Conservation (phyloP, 1,140 invertebrate species). For the Drosophila setifemur region DNA sequence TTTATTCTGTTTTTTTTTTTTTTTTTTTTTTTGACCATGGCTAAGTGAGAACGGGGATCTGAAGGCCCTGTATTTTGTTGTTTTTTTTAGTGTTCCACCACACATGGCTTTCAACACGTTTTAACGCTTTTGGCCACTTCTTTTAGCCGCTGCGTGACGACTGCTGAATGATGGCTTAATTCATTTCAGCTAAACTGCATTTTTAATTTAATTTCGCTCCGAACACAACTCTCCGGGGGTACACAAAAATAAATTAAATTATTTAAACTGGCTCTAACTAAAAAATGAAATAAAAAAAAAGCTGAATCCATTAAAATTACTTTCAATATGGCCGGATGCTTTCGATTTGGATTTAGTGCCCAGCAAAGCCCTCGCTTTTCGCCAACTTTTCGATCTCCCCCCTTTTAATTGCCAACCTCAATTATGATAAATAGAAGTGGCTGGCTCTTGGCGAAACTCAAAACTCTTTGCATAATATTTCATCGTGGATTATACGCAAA, state of each 20-base stretch:
- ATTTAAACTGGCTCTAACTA: constrained; percentile 32
- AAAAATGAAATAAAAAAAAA: constrained; percentile 7
- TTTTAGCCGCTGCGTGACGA: constrained; percentile 61
- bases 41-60: no score
- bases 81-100: constrained; percentile 22
- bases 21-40: background rate
- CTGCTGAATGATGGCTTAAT: constrained; percentile 69
- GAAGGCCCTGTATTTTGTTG: background rate
- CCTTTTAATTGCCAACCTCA: constrained; percentile 59
- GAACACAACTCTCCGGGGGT: constrained; percentile 11
- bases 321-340: constrained; percentile 44
- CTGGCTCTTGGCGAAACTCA: background rate
- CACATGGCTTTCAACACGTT: constrained; percentile 79
- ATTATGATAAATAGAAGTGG: constrained; percentile 67
- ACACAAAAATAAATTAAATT: constrained; percentile 38
- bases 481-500: constrained; percentile 71
- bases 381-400: background rate
- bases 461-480: constrained; percentile 58
- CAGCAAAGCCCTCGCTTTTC: background rate
- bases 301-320: constrained; percentile 67
- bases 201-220: constrained; percentile 74
- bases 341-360: constrained; percentile 70
- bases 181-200: constrained; percentile 69
- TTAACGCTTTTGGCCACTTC: constrained; percentile 74
- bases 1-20: background rate